Evolutionary conservation across 1,140 invertebrate genomes (phyloP).

Genomic region (Trichonephila clavata): DNA sequence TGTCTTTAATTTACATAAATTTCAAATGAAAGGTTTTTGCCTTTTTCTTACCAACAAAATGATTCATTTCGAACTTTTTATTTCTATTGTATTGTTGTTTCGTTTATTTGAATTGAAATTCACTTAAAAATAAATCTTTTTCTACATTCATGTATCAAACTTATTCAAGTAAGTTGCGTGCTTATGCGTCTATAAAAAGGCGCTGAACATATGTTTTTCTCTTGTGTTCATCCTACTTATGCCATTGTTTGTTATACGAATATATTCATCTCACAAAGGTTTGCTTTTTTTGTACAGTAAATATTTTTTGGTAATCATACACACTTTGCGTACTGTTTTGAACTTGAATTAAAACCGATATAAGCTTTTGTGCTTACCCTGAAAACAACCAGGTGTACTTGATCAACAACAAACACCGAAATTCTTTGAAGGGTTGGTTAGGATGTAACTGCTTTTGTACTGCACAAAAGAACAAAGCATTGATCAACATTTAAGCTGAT

Average conservation of each 20-base stretch:
- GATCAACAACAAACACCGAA: not conserved
- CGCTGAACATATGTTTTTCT: constrained; percentile 53
- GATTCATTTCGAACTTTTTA: too few relatives aligned
- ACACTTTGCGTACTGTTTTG: not conserved
- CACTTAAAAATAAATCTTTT: not conserved
- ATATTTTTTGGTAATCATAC: not conserved
- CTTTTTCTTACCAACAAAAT: too few relatives aligned
- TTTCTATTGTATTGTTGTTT: too few relatives aligned
- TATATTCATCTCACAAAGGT: not conserved
- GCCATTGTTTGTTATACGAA: not conserved
- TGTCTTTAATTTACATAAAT: too few relatives aligned
- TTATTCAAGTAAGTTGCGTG: constrained; percentile 23
- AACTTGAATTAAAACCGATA: not conserved
- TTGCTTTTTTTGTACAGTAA: not conserved
- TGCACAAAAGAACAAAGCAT: not conserved
- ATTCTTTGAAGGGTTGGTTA: not conserved
- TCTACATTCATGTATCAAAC: not conserved
- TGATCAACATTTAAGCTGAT: not conserved
- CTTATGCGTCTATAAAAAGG: not conserved
- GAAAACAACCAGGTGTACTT: constrained; percentile 25
- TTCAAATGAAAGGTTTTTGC: too few relatives aligned
- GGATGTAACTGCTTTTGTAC: not conserved
- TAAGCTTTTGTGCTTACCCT: not conserved
- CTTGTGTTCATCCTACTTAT: not conserved
- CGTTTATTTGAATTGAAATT: too few relatives aligned